These are phyloP conservation scores for Cryptus armator DNA, from an alignment of 2,888 invertebrate genomes.

Conservation along the genomic window DNA sequence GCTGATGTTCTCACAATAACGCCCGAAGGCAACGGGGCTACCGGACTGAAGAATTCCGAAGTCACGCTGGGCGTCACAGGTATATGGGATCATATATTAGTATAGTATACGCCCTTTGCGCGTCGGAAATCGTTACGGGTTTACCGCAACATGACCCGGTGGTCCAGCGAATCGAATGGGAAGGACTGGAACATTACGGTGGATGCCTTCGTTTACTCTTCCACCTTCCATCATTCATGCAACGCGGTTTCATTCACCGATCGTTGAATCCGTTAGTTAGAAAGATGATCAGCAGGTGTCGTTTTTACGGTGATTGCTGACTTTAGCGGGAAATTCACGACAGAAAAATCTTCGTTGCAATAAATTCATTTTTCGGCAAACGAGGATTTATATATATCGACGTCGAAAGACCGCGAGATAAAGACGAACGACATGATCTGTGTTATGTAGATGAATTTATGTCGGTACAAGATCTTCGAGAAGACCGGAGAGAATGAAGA, in stretches of 20 bases:
- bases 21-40: constrained; percentile 47
- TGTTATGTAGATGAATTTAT: constrained; percentile 16
- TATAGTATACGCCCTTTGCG: constrained; percentile 25
- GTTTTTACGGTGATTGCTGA: neutral
- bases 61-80: constrained; percentile 57
- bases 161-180: constrained; percentile 41
- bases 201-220: constrained; percentile 31
- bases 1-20: constrained; percentile 37
- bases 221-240: constrained; percentile 48
- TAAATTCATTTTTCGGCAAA: constrained; percentile 8
- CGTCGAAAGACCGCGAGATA: constrained; percentile 36
- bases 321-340: neutral
- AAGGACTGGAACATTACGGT: constrained; percentile 25
- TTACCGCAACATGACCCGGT: constrained; percentile 66
- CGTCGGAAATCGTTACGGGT: constrained; percentile 54
- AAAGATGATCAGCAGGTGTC: constrained; percentile 52
- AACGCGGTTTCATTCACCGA: constrained; percentile 57
- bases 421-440: constrained; percentile 36
- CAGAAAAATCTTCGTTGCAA: neutral
- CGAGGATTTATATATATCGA: constrained; percentile 8
- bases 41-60: constrained; percentile 57
- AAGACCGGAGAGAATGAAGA: constrained; percentile 1
- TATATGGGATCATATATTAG: constrained; percentile 16
- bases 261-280: constrained; percentile 12
- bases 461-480: neutral